Conservation (phyloP, 2,797 vertebrate genomes). For the Serranus cabrilla region DNA sequence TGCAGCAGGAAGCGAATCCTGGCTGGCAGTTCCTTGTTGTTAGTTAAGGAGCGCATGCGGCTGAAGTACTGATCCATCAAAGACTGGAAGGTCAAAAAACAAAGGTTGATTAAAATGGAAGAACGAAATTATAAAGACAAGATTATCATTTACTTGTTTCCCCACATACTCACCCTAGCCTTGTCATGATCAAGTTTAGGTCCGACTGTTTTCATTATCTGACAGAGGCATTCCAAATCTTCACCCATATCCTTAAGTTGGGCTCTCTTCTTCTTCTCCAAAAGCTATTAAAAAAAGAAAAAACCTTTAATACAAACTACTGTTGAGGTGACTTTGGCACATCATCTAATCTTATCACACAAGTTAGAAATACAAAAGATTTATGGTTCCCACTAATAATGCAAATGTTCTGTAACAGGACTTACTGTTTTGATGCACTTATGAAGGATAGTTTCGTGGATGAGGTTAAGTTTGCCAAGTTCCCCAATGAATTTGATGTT, state of each 20-base stretch:
- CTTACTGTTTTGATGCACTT: constrained; percentile 99
- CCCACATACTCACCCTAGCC: constrained; percentile 89
- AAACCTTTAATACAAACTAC: background rate
- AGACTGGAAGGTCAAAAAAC: constrained; percentile 84
- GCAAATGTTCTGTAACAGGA: constrained; percentile 29
- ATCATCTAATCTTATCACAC: no score
- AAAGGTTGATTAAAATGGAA: background rate
- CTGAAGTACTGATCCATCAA: constrained; percentile 99
- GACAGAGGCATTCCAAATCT: constrained; percentile 99
- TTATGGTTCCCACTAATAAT: rapidly evolving
- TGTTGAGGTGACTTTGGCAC: background rate
- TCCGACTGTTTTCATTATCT: constrained; percentile 99
- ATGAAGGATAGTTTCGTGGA: constrained; percentile 99
- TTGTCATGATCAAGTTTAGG: constrained; percentile 99
- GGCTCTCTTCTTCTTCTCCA: constrained; percentile 99
- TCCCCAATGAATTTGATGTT: constrained; percentile 99
- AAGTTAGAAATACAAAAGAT: background rate
- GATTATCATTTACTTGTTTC: rapidly evolving
- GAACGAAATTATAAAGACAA: background rate
- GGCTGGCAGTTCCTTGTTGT: constrained; percentile 98
- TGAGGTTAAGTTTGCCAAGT: constrained; percentile 99
- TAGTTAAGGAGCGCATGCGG: constrained; percentile 96
- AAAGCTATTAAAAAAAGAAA: constrained; percentile 86
- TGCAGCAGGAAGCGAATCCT: constrained; percentile 99
- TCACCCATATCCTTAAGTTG: constrained; percentile 99